Evolutionary conservation across 1,140 invertebrate species (phyloP).

Genomic region (Magallana angulata): DNA sequence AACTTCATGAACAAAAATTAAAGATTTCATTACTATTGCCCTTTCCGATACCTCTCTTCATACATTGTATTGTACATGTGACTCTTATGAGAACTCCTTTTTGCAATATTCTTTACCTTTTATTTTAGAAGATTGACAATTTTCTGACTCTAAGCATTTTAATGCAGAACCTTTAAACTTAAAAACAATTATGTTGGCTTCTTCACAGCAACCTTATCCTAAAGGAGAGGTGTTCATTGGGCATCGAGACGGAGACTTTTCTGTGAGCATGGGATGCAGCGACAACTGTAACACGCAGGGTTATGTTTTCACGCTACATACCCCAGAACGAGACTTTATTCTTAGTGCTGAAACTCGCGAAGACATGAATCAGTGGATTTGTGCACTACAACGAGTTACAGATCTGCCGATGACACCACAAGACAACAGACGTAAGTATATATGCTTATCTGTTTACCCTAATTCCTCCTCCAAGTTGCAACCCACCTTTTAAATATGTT

Average conservation of each 20-base stretch:
- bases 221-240: slow-evolving; percentile 95
- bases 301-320: slow-evolving; percentile 91
- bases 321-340: slow-evolving; percentile 89
- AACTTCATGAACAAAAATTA: no score
- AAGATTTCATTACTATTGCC: no score
- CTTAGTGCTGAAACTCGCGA: slow-evolving; percentile 89
- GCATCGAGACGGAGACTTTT: slow-evolving; percentile 87
- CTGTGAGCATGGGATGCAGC: slow-evolving; percentile 83
- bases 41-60: no score
- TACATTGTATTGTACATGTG: no score
- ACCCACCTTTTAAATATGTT: no score
- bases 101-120: no score
- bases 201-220: slow-evolving; percentile 87
- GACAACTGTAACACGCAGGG: slow-evolving; percentile 84
- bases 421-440: slow-evolving; percentile 85
- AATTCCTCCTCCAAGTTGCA: no score
- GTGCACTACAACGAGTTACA: slow-evolving; percentile 87
- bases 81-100: no score
- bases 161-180: no score
- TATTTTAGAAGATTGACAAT: no score
- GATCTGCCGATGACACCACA: slow-evolving; percentile 88
- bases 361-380: slow-evolving; percentile 89
- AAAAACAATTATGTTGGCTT: background rate
- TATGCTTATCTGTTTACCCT: background rate
- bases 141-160: no score